Evolutionary conservation across 2,113 vertebrate species (phyloP).

Genomic region (Urocitellus parryii): DNA sequence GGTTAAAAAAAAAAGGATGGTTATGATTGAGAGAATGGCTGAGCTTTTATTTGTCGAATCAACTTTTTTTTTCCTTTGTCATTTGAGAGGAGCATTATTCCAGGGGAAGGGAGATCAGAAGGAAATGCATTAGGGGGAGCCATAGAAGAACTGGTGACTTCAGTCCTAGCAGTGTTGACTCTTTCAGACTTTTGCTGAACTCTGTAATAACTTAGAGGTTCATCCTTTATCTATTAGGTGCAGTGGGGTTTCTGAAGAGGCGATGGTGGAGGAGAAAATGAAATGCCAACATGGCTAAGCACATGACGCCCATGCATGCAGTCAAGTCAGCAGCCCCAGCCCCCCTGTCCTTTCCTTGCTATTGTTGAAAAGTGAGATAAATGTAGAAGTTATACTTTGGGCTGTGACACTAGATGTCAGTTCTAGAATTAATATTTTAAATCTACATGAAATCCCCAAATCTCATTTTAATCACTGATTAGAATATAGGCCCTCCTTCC

Average conservation of each 20-base stretch:
- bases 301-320: accelerated
- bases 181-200: background rate
- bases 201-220: accelerated
- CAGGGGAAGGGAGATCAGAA: background rate
- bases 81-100: background rate
- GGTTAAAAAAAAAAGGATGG: background rate
- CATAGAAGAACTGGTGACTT: background rate
- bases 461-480: conserved; percentile 40
- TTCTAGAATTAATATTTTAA: conserved; percentile 26
- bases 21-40: background rate
- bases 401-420: background rate
- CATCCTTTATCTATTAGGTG: accelerated
- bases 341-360: background rate
- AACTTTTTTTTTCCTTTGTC: background rate
- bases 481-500: background rate
- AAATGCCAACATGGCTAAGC: background rate
- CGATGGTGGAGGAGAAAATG: background rate
- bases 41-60: background rate
- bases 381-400: background rate
- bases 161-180: background rate
- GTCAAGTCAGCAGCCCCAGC: no score
- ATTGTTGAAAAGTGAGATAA: background rate
- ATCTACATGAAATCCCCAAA: background rate
- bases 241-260: background rate
- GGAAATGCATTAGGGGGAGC: background rate